Evolutionary conservation across 1,140 invertebrate species (phyloP), one percentile per base, ranked within the genome.

Genomic region (Anthonomus grandis): DNA sequence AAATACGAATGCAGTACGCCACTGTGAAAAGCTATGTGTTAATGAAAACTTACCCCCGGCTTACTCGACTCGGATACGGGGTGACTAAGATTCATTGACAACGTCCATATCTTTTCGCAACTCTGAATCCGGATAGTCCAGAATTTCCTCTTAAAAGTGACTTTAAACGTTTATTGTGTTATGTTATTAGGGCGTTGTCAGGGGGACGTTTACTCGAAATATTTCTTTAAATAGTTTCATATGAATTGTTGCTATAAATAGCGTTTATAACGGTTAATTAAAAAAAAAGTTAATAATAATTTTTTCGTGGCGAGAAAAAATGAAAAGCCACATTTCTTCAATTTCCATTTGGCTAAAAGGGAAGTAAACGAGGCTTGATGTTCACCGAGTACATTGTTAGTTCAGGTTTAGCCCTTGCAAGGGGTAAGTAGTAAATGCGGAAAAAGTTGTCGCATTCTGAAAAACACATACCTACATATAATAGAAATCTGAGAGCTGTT

Each of bases 11-110:
- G 2, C n/a, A 36, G 13, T 0, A 36, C 52, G 52, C 41, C 52
- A 47, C 41, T 46, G 41, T 23, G 18, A 37, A 46, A 45, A 55
- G 41, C 52, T 45, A 55, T 55, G 52, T 46, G 44, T 55, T 46
- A 55, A 55, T 55, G 52, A 47, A 45, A 47, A 55, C 44, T 55
- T 55, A 41, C 52, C 52, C n/a, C n/a, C n/a, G n/a, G n/a, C n/a
- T 47, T 42, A 23, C 36, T 31, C 36, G 18, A 55, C 41, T 55
- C 27, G 41, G 46, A 46, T 55, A 55, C 52, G 52, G 52, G 41
- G 52, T 55, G 52, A 55, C 52, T 55, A 55, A 55, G 52, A 55
- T 55, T 55, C 52, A 55, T 55, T 46, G 52, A 55, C 52, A 55
- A 55, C 52, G 52, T 55, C 52, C 52, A 55, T 55, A 55, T 55